Percentiles rank a stretch among this genome's conserved stretches.
Conservation (phyloP, 1,140 invertebrate species). For the Xylocopa sonorina region DNA sequence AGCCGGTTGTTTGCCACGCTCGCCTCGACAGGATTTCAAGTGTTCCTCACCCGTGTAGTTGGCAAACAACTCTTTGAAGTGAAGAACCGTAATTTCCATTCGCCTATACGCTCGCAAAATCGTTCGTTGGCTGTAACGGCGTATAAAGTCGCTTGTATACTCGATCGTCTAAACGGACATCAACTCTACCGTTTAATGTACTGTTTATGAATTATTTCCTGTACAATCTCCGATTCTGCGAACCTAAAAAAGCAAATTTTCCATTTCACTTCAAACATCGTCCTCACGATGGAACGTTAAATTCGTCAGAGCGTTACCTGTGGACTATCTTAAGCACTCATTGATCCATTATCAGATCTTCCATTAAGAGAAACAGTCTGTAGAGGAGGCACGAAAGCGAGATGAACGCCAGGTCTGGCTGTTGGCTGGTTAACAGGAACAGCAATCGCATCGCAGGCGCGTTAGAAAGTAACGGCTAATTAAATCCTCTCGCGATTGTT, state of each 20-base stretch:
- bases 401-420: not conserved
- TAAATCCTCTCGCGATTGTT: slow-evolving; percentile 41
- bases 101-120: not conserved
- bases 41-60: too few relatives aligned
- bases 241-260: too few relatives aligned
- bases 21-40: not conserved
- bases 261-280: too few relatives aligned
- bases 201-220: too few relatives aligned
- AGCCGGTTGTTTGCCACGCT: not conserved
- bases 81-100: not conserved
- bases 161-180: not conserved
- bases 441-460: not conserved
- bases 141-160: too few relatives aligned
- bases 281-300: too few relatives aligned
- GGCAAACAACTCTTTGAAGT: not conserved
- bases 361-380: not conserved
- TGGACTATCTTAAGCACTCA: too few relatives aligned
- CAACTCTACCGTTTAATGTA: not conserved
- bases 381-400: not conserved
- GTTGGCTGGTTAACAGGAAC: not conserved
- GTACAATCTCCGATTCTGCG: too few relatives aligned
- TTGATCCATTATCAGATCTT: not conserved
- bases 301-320: too few relatives aligned
- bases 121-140: too few relatives aligned
- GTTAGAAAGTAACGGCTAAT: slow-evolving; percentile 28